A percentile compares a stretch with the other conserved stretches of the same genome.
phyloP scores from a whole-genome alignment of 2,888 invertebrate genomes.

The Agrotis segetum region DNA sequence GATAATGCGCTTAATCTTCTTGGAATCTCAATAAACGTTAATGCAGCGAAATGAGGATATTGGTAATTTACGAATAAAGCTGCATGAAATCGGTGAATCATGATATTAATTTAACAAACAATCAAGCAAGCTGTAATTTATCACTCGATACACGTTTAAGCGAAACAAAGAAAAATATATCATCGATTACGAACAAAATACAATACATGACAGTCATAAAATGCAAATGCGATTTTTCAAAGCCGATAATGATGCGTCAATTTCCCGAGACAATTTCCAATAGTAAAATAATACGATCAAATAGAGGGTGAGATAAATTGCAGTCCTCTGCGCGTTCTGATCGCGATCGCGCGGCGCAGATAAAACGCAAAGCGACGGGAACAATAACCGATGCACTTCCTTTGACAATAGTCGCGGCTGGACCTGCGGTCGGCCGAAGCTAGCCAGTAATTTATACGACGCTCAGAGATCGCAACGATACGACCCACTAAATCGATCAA shows the following conservation, averaged over 20 bases:
- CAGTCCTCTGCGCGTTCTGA: slow-evolving; percentile 74
- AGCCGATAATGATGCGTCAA: slow-evolving; percentile 72
- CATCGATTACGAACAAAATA: slow-evolving; percentile 31
- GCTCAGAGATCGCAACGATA: slow-evolving; percentile 84
- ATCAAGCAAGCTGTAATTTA: slow-evolving; percentile 13
- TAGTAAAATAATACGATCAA: slow-evolving; percentile 82
- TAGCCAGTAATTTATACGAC: slow-evolving; percentile 81
- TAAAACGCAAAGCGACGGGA: slow-evolving; percentile 84
- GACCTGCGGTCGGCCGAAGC: slow-evolving; percentile 67
- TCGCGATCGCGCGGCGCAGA: slow-evolving; percentile 80
- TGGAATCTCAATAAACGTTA: slow-evolving; percentile 59
- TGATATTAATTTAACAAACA: slow-evolving; percentile 38
- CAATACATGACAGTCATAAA: slow-evolving; percentile 43
- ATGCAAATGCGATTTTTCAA: slow-evolving; percentile 65
- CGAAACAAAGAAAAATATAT: slow-evolving; percentile 13
- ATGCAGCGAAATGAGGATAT: slow-evolving; percentile 63
- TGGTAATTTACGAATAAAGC: slow-evolving; percentile 53
- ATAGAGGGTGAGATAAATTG: slow-evolving; percentile 84
- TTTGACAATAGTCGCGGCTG: slow-evolving; percentile 83
- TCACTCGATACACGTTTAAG: slow-evolving; percentile 26
- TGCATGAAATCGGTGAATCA: slow-evolving; percentile 52
- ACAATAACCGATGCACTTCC: slow-evolving; percentile 90
- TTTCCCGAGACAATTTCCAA: slow-evolving; percentile 81
- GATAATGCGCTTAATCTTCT: slow-evolving; percentile 56
- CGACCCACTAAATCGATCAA: slow-evolving; percentile 84